Base-by-base conservation (phyloP, 2,797 vertebrate genomes). In the Borostomias antarcticus region DNA sequence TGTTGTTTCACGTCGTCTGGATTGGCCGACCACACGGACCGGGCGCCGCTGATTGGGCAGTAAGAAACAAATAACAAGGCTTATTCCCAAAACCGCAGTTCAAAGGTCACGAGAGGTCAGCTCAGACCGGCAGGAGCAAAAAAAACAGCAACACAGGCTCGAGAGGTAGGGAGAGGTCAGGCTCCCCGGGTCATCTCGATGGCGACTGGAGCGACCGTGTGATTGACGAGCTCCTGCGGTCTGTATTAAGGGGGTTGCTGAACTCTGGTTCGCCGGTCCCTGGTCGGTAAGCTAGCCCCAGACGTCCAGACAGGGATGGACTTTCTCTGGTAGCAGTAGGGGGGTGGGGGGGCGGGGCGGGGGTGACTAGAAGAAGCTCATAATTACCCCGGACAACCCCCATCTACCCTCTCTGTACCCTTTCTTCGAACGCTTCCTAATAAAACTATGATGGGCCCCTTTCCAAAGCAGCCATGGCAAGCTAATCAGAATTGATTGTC, bases 401-500 rank as follows among this genome's bases (percentile, higher is more conserved):
- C 4, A 69, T 80, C 81, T 72, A 72, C 77, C 78, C 91, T 85
- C 91, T 86, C 80, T 84, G n/a, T n/a, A n/a, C n/a, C n/a, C n/a
- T n/a, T n/a, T n/a, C n/a, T n/a, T n/a, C 85, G 82, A 82, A 86
- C 85, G 86, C 90, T 90, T 89, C 88, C 89, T 94, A 93, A 94
- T 94, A 93, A 92, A 93, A 92, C 86, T 88, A 90, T 92, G 92
- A 91, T 86, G 85, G 89, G 89, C 85, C 89, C 86, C 86, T 93
- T 89, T 92, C 84, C 88, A 90, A 89, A 93, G 80, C 85, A 68
- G 76, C 86, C 87, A 33, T 89, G 90, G 77, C 88, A 88, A 77
- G 81, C 92, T 93, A 88, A 84, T 93, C 88, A 94, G 91, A 92
- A 95, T 94, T 93, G 94, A 95, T 95, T 93, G 93, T 84, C 85